These are phyloP conservation scores for Sebastes steindachneri DNA, from an alignment of 2,797 vertebrate genomes.

Conservation along the genomic window DNA sequence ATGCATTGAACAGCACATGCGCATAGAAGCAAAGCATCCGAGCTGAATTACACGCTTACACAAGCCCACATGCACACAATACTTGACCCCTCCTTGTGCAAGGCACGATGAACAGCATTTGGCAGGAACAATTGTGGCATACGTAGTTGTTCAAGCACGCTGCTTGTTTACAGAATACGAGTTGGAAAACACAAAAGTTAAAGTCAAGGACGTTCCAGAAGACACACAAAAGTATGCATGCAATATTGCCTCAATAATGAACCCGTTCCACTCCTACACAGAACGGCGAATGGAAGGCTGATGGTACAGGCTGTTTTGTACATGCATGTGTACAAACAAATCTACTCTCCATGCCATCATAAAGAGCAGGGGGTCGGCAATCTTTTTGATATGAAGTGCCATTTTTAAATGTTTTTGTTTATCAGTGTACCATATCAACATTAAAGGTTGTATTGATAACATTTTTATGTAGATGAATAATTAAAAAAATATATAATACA, in stretches of 20 bases:
- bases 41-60: background rate
- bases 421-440: no score
- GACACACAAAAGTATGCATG: background rate
- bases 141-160: background rate
- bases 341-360: background rate
- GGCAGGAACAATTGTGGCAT: background rate
- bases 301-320: background rate
- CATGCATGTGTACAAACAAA: background rate
- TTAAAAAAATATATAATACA: no score
- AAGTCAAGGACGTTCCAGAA: conserved; percentile 17
- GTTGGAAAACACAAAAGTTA: background rate
- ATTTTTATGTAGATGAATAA: no score
- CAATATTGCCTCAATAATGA: background rate
- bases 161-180: conserved; percentile 1
- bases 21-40: conserved; percentile 2
- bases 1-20: conserved; percentile 47
- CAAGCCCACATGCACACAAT: conserved; percentile 2
- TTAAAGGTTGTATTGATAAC: no score
- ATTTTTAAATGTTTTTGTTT: no score
- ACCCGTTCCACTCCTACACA: background rate
- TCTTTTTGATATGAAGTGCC: no score
- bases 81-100: background rate
- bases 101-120: conserved; percentile 8
- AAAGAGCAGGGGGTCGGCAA: background rate
- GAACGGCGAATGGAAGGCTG: background rate